These are phyloP conservation scores for Hucho hucho DNA, from an alignment of 2,113 vertebrate genomes.

Conservation along the genomic window DNA sequence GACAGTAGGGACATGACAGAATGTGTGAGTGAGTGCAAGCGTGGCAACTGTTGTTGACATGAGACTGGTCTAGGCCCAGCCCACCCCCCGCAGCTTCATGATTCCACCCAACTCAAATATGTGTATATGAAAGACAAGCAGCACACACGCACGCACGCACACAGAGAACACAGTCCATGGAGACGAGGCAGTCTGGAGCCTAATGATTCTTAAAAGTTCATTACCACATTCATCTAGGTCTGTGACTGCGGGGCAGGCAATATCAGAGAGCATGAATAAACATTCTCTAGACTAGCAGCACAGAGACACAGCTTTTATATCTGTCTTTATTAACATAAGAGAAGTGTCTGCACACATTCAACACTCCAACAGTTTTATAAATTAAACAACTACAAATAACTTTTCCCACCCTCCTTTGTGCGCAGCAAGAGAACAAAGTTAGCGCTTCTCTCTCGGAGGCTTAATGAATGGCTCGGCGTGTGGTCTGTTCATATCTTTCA, in stretches of 20 bases:
- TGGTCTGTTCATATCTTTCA: conserved; percentile 20
- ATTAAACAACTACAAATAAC: conserved; percentile 16
- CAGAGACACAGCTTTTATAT: neutral
- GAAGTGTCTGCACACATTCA: neutral
- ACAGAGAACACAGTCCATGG: neutral
- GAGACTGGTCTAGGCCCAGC: neutral
- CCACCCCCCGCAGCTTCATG: neutral
- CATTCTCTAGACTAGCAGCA: neutral
- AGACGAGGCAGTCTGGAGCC: conserved; percentile 13
- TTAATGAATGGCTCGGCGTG: conserved; percentile 16
- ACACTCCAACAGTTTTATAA: neutral
- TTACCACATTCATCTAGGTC: conserved; percentile 48
- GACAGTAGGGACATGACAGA: too few relatives aligned
- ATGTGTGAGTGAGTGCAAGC: neutral
- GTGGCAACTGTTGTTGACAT: neutral
- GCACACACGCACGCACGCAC: neutral
- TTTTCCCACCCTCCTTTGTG: neutral
- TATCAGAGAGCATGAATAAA: conserved; percentile 38
- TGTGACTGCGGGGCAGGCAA: conserved; percentile 45
- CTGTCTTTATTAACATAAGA: conserved; percentile 32
- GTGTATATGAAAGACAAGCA: neutral
- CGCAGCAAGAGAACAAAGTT: neutral
- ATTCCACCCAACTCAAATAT: neutral
- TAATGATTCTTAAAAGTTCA: conserved; percentile 36
- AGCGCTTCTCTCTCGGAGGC: neutral